phyloP scores from a whole-genome alignment of 2,797 vertebrate genomes.

The Tauraco hartlaubi region DNA sequence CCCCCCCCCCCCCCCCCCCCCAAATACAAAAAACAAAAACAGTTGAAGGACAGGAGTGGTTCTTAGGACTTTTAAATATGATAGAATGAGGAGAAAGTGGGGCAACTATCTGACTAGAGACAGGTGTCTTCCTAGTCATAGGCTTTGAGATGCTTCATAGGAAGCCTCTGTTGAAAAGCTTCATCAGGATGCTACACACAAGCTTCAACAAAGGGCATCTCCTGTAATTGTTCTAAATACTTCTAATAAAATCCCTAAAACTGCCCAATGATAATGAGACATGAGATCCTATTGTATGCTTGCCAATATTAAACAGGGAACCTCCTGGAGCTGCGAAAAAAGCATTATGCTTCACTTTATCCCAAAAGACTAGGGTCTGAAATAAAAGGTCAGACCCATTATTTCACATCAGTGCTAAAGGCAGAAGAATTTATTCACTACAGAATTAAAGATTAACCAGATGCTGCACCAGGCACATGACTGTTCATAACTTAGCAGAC shows the following conservation, averaged over 20 bases:
- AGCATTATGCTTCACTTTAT: conserved; percentile 37
- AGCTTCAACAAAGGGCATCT: not conserved
- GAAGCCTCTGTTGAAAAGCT: not conserved
- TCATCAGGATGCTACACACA: not conserved
- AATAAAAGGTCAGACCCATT: conserved; percentile 73
- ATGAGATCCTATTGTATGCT: not conserved
- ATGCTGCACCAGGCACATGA: conserved; percentile 7
- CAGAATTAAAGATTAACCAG: conserved; percentile 66
- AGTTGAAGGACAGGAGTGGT: not conserved
- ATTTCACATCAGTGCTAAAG: conserved; percentile 58
- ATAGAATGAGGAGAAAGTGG: not conserved
- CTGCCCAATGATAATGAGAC: not conserved
- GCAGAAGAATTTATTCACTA: conserved; percentile 57
- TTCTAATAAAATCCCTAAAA: conserved; percentile 1
- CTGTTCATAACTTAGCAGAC: conserved; percentile 26
- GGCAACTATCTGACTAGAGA: not conserved
- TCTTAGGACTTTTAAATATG: not conserved
- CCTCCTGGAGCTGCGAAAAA: not conserved
- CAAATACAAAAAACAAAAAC: too few relatives aligned
- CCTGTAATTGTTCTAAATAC: not conserved
- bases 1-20: too few relatives aligned
- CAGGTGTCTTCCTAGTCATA: not conserved
- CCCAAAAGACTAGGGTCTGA: conserved; percentile 36
- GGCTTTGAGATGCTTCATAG: not conserved
- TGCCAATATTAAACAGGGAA: conserved; percentile 24